Percentiles rank a stretch among this genome's conserved stretches.
phyloP scores from a whole-genome alignment of 2,888 invertebrate species.

The Metallyticus violacea region DNA sequence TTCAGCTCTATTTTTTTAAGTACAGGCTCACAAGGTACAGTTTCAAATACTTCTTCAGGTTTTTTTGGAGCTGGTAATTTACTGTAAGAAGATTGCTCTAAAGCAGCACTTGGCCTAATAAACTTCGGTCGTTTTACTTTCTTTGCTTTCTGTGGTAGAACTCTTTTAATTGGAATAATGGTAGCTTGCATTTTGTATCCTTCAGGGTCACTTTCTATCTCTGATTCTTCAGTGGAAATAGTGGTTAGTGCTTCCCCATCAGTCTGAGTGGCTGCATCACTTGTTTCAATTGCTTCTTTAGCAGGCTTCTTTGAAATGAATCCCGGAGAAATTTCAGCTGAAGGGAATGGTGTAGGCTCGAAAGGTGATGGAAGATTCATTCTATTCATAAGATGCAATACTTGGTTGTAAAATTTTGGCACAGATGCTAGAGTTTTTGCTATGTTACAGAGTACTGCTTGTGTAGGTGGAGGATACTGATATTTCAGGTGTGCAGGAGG shows the following conservation, averaged over 20 bases:
- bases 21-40: conserved; percentile 46
- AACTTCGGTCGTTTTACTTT: conserved; percentile 56
- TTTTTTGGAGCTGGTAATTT: conserved; percentile 41
- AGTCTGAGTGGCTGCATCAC: background rate
- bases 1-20: conserved; percentile 55
- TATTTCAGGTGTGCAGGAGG: conserved; percentile 75
- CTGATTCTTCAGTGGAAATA: conserved; percentile 54
- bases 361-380: conserved; percentile 90
- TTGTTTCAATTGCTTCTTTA: background rate
- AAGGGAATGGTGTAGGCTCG: conserved; percentile 41
- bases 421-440: conserved; percentile 69
- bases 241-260: background rate
- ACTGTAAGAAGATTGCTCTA: conserved; percentile 41
- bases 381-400: conserved; percentile 90
- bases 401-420: conserved; percentile 76
- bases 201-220: conserved; percentile 62
- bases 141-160: conserved; percentile 48
- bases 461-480: conserved; percentile 74
- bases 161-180: conserved; percentile 51
- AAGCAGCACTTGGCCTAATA: conserved; percentile 51
- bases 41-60: conserved; percentile 57
- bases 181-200: conserved; percentile 36
- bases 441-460: conserved; percentile 72
- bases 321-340: conserved; percentile 18
- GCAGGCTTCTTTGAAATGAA: background rate